Conservation (phyloP, 2,797 vertebrate genomes). For the Macropus fuliginosus region DNA sequence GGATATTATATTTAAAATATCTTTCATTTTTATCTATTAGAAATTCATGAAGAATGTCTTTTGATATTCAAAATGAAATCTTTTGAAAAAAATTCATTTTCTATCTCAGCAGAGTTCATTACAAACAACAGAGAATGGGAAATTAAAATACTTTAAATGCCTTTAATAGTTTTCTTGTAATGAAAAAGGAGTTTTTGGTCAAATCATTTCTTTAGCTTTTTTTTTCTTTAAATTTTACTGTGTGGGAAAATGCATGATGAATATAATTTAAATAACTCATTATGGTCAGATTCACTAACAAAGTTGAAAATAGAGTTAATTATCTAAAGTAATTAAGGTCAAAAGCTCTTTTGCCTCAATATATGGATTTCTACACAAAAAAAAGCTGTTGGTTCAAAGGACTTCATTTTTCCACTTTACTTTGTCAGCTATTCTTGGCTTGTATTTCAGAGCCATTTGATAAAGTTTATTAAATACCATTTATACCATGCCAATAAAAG, state of each 20-base stretch:
- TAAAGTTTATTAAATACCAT: background rate
- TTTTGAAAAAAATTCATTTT: constrained; percentile 75
- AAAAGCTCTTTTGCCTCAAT: constrained; percentile 34
- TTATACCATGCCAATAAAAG: background rate
- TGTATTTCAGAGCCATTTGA: background rate
- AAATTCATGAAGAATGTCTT: constrained; percentile 70
- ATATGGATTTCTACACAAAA: constrained; percentile 30
- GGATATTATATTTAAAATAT: constrained; percentile 68
- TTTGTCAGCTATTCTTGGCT: background rate
- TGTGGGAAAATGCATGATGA: constrained; percentile 47
- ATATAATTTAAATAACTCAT: constrained; percentile 75
- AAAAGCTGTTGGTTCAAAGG: background rate
- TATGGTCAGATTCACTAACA: constrained; percentile 63
- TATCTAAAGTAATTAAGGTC: constrained; percentile 73
- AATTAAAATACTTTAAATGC: constrained; percentile 77
- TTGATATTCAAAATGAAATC: constrained; percentile 72
- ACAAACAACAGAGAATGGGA: constrained; percentile 70
- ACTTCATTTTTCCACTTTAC: background rate
- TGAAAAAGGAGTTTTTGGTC: constrained; percentile 73
- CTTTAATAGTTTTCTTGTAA: constrained; percentile 73
- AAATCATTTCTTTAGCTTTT: constrained; percentile 55
- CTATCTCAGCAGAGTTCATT: constrained; percentile 76
- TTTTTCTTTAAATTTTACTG: constrained; percentile 54
- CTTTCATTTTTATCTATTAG: constrained; percentile 70
- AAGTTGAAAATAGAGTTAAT: constrained; percentile 67